Base-by-base conservation (phyloP, 1,140 invertebrate species). In the Eupeodes corollae region DNA sequence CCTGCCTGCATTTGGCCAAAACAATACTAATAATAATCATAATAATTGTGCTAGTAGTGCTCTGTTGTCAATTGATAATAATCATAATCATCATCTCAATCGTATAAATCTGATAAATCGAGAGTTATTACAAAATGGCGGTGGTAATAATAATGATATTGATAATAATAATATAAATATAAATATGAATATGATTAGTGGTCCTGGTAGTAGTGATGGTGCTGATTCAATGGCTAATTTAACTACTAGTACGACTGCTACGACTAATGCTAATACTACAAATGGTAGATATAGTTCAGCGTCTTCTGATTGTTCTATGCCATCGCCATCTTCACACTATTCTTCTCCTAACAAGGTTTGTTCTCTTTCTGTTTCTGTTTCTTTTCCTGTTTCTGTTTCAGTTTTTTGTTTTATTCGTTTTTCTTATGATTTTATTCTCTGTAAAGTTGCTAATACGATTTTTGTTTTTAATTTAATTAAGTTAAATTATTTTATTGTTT, bases 261-360 rank as follows among this genome's bases (percentile, higher is more conserved):
- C 34, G 33, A 34, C 9, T 39, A 26, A n/a, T 41, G 44, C 33
- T 38, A 37, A 30, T 32, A 35, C 5, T 35, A n/a, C 14, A 35
- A 35, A 35, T 35, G 63, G 61, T 55, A 63, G 59, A 42, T 63
- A 60, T 59, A 66, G 63, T 56, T 67, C 63, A 62, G 59, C 61
- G 61, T 62, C 63, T 63, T 67, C 63, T 67, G 63, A 67, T 67
- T 67, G 63, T 52, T 67, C 63, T 66, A 67, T 67, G 61, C 56
- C 63, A 67, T 67, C 63, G 63, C 63, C 61, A 65, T 63, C 63
- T 67, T 64, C 58, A 62, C 63, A 67, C 59, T 62, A 64, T 64
- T 60, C 61, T 64, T 67, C 63, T 67, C 61, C 63, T 67, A 67
- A 67, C 67, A 67, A 67, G 63, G 63, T 66, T 66, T 66, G 63